Base-by-base conservation (phyloP, 2,888 invertebrate genomes). In the Scaptomyza tumidula region DNA sequence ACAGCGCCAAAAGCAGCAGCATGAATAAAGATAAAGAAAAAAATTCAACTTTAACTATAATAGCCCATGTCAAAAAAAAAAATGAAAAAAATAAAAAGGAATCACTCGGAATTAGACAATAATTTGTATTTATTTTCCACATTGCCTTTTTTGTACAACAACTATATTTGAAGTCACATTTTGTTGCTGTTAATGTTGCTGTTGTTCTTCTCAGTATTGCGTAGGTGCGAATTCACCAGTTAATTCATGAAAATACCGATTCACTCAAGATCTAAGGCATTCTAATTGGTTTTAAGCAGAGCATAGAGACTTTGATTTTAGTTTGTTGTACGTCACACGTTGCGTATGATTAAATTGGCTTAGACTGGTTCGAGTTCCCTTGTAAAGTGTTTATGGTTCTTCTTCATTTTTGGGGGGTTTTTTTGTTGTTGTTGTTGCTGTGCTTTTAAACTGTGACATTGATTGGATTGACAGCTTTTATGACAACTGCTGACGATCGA, bases 171-270 rank as follows among this genome's bases (percentile, higher is more conserved):
- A 39, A 77, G 69, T 69, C 65, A 65, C 65, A 62, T 67, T 39
- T 70, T 71, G 29, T 39, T 13, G 14, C 44, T 29, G 43, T 39
- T 13, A 13, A 39, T 29, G 43, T 16, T 52, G 50, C 35, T 27
- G 33, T 44, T 45, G 27, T 9, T 45, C 11, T 33, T 31, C 13
- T 31, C 16, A 11, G 11, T 31, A 14, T 10, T 56, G 80, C 83
- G 81, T 87, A 87, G 83, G 85, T 88, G 88, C 73, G 78, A 86
- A 88, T 86, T 49, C 76, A 79, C 81, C 84, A 88, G 85, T 86
- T 73, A 84, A 81, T 78, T 79, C 85, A 88, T 84, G 88, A 88
- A 80, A 84, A 80, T 88, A 81, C 85, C 86, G 81, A 88, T 57
- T 85, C 75, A 70, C 72, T 78, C 86, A 72, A 80, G 88, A 79